phyloP scores from a whole-genome alignment of 2,797 vertebrate genomes.

The Spea hammondii region DNA sequence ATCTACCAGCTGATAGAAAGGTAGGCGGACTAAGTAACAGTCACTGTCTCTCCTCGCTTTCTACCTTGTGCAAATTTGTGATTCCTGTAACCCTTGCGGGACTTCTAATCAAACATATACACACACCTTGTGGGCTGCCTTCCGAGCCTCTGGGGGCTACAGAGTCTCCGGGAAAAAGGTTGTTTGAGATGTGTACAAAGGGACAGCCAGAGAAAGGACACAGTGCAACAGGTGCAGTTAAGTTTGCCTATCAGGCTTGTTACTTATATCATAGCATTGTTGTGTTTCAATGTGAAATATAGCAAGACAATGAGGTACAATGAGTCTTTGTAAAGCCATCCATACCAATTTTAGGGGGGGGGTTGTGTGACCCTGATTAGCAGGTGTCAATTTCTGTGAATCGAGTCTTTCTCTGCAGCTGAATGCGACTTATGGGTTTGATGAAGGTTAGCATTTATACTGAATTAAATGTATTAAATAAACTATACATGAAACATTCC shows the following conservation, averaged over 20 bases:
- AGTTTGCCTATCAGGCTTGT: slow-evolving; percentile 1
- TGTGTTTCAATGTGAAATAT: background rate
- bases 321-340: slow-evolving; percentile 11
- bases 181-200: background rate
- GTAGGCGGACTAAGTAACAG: slow-evolving; percentile 11
- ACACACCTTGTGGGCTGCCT: background rate
- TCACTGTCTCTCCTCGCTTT: background rate
- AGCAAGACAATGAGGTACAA: slow-evolving; percentile 3
- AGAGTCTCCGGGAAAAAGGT: background rate
- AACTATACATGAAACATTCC: background rate
- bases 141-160: background rate
- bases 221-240: slow-evolving; percentile 38
- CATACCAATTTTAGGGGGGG: background rate
- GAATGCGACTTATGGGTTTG: background rate
- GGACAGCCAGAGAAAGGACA: background rate
- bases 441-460: background rate
- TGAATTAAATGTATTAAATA: background rate
- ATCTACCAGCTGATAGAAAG: slow-evolving; percentile 28
- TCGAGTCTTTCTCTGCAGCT: slow-evolving; percentile 3
- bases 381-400: slow-evolving; percentile 28
- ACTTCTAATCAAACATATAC: background rate
- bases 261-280: slow-evolving; percentile 16
- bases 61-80: slow-evolving; percentile 7
- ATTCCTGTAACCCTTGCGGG: background rate
- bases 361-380: slow-evolving; percentile 6